Conservation (phyloP, 2,113 vertebrate species). For the Scartelaos histophorus region DNA sequence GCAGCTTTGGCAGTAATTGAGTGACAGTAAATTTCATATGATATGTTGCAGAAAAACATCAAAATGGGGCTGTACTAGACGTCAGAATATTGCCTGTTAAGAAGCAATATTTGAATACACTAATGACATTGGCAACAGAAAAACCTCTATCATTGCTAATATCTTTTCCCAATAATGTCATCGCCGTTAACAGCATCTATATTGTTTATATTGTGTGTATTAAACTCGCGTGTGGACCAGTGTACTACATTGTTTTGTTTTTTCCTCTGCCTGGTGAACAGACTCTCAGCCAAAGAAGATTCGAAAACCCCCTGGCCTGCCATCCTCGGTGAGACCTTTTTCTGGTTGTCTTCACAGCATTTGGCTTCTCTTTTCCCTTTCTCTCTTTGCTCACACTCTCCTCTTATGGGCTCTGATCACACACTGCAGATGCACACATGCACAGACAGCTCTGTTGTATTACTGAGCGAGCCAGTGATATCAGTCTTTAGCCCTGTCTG, state of each 20-base stretch:
- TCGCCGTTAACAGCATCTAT: neutral
- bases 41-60: neutral
- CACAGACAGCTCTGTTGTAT: conserved; percentile 32
- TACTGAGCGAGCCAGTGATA: conserved; percentile 62
- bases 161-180: neutral
- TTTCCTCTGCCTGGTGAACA: conserved; percentile 54
- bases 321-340: conserved; percentile 89
- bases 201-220: neutral
- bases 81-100: neutral
- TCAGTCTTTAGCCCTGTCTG: too few relatives aligned
- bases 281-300: conserved; percentile 97
- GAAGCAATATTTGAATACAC: too few relatives aligned
- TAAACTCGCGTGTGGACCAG: neutral
- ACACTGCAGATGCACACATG: conserved; percentile 9
- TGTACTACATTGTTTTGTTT: conserved; percentile 3
- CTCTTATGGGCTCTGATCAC: conserved; percentile 5
- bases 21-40: too few relatives aligned
- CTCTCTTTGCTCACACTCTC: conserved; percentile 13
- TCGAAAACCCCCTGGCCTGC: conserved; percentile 96
- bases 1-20: neutral
- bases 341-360: conserved; percentile 49
- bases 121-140: too few relatives aligned
- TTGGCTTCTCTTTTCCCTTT: conserved; percentile 26
- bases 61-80: neutral
- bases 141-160: too few relatives aligned